Base-by-base conservation (phyloP, 2,888 invertebrate species). In the Catocala nupta region DNA sequence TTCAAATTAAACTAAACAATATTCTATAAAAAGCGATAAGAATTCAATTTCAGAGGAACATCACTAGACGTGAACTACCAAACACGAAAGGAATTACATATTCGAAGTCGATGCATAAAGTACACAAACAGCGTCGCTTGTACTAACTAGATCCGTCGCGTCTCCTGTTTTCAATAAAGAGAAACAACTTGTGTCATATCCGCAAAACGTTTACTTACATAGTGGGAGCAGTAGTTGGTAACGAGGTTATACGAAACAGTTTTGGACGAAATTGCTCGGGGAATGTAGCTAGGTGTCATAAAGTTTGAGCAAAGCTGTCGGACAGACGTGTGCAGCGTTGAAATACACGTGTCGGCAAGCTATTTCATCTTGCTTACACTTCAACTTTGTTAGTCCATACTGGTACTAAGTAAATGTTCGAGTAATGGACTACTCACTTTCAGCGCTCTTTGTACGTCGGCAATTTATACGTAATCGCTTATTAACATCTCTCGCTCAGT, bases 171-270 rank as follows among this genome's bases (percentile, higher is more conserved):
- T 91, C 90, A 91, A 90, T 91, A 91, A 89, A 88, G 86, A 79
- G 84, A 83, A 87, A 87, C 88, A 87, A 89, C 84, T 87, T 83
- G 82, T 81, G 84, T 85, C 84, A 86, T 89, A 86, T 88, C 88
- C 85, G 81, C 87, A 84, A 83, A 90, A 85, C 88, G 88, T 88
- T 89, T 88, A 87, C 89, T 90, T 86, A 87, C 88, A 85, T 81
- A 81, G 82, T 80, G 78, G 79, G 78, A 78, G 77, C 85, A 81
- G 83, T 85, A 88, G 86, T 89, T 85, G 84, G 90, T 92, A 91
- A 92, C 91, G 86, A 91, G 90, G 90, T 91, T 90, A 89, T 88
- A 88, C 88, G 84, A 84, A 89, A 88, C 90, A 87, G 87, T 90
- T 91, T 89, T 87, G 75, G 84, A 78, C 81, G 86, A 90, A 88